Evolutionary conservation across 2,888 invertebrate genomes (phyloP).

Genomic region (Monochamus alternatus): DNA sequence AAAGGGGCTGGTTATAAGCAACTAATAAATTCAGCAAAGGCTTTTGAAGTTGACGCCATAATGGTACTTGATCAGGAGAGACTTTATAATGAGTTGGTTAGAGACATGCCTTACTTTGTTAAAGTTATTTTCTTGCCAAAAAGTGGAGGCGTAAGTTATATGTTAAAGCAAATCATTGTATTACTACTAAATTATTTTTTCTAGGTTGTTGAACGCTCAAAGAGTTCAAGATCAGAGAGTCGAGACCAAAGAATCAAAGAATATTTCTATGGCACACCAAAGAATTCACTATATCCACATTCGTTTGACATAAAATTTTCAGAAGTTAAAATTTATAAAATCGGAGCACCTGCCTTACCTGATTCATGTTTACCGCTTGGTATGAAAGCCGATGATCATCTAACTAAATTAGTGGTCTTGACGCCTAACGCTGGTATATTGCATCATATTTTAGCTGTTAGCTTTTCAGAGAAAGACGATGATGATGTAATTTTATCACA

Average conservation of each 20-base stretch:
- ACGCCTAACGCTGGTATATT: slow-evolving; percentile 83
- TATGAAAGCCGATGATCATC: slow-evolving; percentile 93
- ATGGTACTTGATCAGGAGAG: slow-evolving; percentile 97
- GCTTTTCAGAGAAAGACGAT: slow-evolving; percentile 86
- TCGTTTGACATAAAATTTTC: slow-evolving; percentile 94
- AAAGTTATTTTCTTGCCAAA: slow-evolving; percentile 83
- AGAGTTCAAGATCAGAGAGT: slow-evolving; percentile 80
- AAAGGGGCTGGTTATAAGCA: slow-evolving; percentile 92
- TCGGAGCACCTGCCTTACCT: slow-evolving; percentile 93
- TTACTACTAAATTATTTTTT: slow-evolving; percentile 29
- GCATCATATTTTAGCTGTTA: slow-evolving; percentile 92
- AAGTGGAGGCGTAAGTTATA: slow-evolving; percentile 90
- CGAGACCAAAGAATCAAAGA: slow-evolving; percentile 89
- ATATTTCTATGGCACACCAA: slow-evolving; percentile 95
- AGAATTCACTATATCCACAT: slow-evolving; percentile 85
- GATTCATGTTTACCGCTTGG: slow-evolving; percentile 97
- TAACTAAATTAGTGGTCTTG: slow-evolving; percentile 89
- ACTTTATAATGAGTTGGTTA: slow-evolving; percentile 92
- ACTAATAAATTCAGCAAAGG: slow-evolving; percentile 89
- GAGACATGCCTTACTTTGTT: slow-evolving; percentile 95
- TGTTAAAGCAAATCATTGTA: slow-evolving; percentile 16
- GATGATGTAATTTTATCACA: slow-evolving; percentile 92
- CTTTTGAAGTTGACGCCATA: slow-evolving; percentile 96
- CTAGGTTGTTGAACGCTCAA: slow-evolving; percentile 89
- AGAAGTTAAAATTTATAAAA: slow-evolving; percentile 93